These are phyloP conservation scores for Ischnura elegans DNA, from an alignment of 2,888 invertebrate genomes.

Conservation along the genomic window DNA sequence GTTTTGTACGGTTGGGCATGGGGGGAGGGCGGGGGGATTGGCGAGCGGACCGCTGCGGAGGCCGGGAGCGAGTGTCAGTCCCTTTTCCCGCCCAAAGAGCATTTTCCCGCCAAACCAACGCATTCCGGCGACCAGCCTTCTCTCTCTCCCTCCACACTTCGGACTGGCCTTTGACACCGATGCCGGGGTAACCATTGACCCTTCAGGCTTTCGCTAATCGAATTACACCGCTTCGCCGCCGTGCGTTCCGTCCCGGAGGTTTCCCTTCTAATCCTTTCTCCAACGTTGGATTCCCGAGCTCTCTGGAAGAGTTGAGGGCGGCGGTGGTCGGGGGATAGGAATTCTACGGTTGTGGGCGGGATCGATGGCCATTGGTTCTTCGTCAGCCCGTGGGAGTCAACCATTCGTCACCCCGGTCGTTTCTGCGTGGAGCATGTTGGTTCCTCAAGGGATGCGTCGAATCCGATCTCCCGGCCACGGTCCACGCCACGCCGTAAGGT, in stretches of 20 bases:
- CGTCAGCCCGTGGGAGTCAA: neutral
- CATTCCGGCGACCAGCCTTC: neutral
- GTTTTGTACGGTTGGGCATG: too few relatives aligned
- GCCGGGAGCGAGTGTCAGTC: neutral
- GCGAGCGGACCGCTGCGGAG: too few relatives aligned
- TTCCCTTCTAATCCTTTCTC: slow-evolving; percentile 17
- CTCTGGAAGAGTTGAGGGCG: neutral
- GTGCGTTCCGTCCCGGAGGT: neutral
- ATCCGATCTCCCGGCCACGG: neutral
- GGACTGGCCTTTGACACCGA: slow-evolving; percentile 13
- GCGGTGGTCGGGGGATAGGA: neutral
- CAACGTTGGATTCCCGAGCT: neutral
- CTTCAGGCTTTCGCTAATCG: slow-evolving; percentile 25
- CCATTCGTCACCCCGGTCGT: neutral
- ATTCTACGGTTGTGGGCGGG: neutral
- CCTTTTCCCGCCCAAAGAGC: neutral
- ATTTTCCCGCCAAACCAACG: too few relatives aligned
- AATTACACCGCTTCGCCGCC: neutral
- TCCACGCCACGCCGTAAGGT: neutral
- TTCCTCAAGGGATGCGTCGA: neutral
- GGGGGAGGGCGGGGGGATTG: too few relatives aligned
- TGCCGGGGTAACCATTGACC: slow-evolving; percentile 24
- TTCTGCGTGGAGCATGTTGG: neutral
- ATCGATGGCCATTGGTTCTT: neutral
- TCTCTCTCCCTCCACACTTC: neutral